A percentile compares a stretch with the other conserved stretches of the same genome.
phyloP scores from a whole-genome alignment of 2,113 vertebrate species.

The Oryzias javanicus region DNA sequence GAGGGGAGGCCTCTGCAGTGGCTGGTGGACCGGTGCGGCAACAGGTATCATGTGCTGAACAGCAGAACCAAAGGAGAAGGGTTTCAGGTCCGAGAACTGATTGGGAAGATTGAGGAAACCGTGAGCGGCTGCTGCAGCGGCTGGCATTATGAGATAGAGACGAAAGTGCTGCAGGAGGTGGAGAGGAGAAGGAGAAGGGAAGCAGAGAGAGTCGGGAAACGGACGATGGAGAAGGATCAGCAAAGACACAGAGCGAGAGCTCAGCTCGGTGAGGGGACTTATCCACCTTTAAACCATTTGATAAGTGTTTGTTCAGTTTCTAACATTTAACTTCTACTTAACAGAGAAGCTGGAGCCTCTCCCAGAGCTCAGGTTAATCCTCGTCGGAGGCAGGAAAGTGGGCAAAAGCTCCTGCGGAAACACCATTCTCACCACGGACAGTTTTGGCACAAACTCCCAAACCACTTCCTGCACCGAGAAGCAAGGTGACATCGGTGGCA shows the following conservation, averaged over 20 bases:
- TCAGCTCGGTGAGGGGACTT: constrained; percentile 56
- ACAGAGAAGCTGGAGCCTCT: constrained; percentile 46
- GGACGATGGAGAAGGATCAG: constrained; percentile 29
- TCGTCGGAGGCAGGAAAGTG: constrained; percentile 54
- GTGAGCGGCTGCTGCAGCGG: constrained; percentile 1
- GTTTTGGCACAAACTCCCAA: constrained; percentile 26
- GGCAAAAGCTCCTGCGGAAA: constrained; percentile 73
- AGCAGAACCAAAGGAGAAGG: constrained; percentile 55
- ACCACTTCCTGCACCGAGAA: constrained; percentile 29
- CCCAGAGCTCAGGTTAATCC: constrained; percentile 43
- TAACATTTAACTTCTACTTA: constrained; percentile 3
- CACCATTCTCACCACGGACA: constrained; percentile 60
- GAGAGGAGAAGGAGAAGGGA: constrained; percentile 37
- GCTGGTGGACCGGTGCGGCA: constrained; percentile 53
- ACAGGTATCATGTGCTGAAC: constrained; percentile 68
- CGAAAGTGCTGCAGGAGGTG: constrained; percentile 33
- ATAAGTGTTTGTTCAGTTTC: not conserved
- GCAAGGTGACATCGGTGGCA: constrained; percentile 12
- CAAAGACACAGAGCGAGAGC: constrained; percentile 39
- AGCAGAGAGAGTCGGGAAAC: constrained; percentile 31
- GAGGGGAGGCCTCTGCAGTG: constrained; percentile 60
- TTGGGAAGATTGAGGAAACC: constrained; percentile 68
- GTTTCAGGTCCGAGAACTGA: constrained; percentile 66
- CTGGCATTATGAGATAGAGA: constrained; percentile 37
- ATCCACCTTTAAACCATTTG: constrained; percentile 5